Evolutionary conservation across 2,797 vertebrate species (phyloP), one percentile per base, ranked within the genome.

Genomic region (Clarias fuscus): DNA sequence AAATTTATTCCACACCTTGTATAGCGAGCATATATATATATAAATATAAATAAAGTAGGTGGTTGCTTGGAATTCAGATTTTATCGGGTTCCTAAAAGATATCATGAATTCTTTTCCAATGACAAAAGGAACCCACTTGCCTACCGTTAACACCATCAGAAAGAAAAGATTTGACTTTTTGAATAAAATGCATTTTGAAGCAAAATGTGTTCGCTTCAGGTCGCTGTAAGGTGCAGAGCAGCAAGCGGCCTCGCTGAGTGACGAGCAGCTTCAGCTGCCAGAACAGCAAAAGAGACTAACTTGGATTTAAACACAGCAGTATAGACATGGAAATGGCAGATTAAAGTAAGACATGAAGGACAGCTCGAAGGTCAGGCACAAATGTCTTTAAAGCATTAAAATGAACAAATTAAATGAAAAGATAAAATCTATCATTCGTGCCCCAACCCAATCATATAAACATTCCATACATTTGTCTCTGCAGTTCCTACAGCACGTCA

Each of bases 201-300:
- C 84, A 40, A 90, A 88, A 77, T 75, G 20, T 71, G 18, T 84
- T 82, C n/a, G 65, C 64, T 56, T 68, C 27, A 5, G 27, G 80
- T 70, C 20, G 68, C 89, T 89, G 53, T 82, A 48, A 6, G 40
- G 77, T 86, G 83, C 88, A 24, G 56, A 88, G 90, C 91, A 91
- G 91, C 91, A 90, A 90, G 92, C 89, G 92, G 90, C 89, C 88
- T 90, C 88, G 86, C 88, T 91, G 91, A 93, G 79, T 93, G 93
- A 94, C 89, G 88, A 89, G 91, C 86, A 73, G 90, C 89, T 89
- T 86, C 81, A 90, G 90, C 62, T 70, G 86, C 84, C 30, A 86
- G 88, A 93, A 93, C 92, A 92, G 92, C 86, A 56, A 70, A 68
- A 87, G 90, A 87, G 84, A 89, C 61, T n/a, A n/a, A 80, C 85